Conservation (phyloP, 2,888 invertebrate genomes). For the Nemapogon koenigi region DNA sequence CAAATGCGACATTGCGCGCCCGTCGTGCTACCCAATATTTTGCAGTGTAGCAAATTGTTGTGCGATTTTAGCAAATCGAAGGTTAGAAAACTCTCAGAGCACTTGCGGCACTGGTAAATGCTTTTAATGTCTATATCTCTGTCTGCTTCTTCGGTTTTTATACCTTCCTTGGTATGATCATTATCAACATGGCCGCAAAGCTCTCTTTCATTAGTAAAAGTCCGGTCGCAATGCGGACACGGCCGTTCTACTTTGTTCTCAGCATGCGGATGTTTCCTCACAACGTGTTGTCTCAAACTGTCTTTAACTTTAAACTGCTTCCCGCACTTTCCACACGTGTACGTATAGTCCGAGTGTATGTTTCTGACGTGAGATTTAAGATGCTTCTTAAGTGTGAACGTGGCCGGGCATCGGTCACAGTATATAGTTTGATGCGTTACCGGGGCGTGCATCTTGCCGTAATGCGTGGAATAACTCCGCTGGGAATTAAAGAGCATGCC, state of each 20-base stretch:
- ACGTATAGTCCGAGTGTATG: constrained; percentile 46
- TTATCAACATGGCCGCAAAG: constrained; percentile 40
- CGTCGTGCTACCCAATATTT: constrained; percentile 19
- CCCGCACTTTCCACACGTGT: constrained; percentile 39
- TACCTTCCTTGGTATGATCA: constrained; percentile 24
- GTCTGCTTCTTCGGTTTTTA: no score
- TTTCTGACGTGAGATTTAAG: constrained; percentile 44
- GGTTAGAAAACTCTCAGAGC: constrained; percentile 29
- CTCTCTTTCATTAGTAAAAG: constrained; percentile 43
- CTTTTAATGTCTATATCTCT: constrained; percentile 30
- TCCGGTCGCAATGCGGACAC: constrained; percentile 40
- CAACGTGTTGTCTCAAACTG: constrained; percentile 41
- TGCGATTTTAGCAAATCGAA: constrained; percentile 41
- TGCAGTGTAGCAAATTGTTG: constrained; percentile 20
- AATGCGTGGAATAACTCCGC: constrained; percentile 44
- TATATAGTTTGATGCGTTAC: constrained; percentile 39
- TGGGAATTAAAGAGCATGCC: constrained; percentile 45
- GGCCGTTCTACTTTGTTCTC: constrained; percentile 25
- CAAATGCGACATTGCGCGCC: constrained; percentile 49
- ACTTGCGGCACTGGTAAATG: constrained; percentile 43
- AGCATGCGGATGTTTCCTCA: constrained; percentile 36
- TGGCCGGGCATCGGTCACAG: constrained; percentile 43
- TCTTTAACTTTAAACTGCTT: constrained; percentile 48
- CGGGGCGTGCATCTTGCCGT: constrained; percentile 44
- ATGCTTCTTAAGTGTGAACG: constrained; percentile 42